A percentile compares a stretch with the other conserved stretches of the same genome.
These are phyloP conservation scores for Triops longicaudatus DNA, from an alignment of 1,140 invertebrate genomes.

Conservation along the genomic window DNA sequence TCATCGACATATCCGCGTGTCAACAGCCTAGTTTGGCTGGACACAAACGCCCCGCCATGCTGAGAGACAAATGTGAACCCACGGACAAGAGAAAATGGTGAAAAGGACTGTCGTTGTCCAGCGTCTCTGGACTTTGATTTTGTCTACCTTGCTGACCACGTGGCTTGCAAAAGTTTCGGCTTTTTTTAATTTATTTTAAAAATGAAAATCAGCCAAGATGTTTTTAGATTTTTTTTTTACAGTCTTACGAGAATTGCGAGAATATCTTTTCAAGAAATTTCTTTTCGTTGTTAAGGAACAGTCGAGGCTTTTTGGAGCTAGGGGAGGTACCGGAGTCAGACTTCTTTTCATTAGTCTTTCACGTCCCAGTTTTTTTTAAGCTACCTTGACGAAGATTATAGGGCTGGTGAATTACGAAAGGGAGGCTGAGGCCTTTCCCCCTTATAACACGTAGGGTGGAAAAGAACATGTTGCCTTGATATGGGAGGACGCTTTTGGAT, in stretches of 20 bases:
- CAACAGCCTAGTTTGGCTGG: conserved; percentile 9
- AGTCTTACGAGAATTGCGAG: not conserved
- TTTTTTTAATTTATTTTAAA: no score
- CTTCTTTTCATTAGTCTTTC: not conserved
- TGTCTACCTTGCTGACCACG: no score
- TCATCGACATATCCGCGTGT: conserved; percentile 5
- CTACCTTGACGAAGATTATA: conserved; percentile 15
- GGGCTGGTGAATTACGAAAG: not conserved
- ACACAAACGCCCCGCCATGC: conserved; percentile 4
- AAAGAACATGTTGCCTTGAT: conserved; percentile 4
- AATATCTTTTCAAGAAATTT: not conserved
- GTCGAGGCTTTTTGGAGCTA: not conserved
- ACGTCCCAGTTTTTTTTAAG: not conserved
- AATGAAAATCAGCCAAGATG: no score
- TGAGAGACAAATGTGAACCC: conserved; percentile 1
- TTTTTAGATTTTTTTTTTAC: not conserved
- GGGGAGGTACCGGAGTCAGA: not conserved
- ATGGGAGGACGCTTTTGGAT: conserved; percentile 1
- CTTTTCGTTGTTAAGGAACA: not conserved
- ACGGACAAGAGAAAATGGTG: not conserved
- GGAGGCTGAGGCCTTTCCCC: not conserved
- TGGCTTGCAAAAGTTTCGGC: no score
- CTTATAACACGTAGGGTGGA: not conserved
- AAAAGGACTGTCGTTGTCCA: not conserved
- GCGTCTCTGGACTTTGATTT: not conserved